phyloP scores from a whole-genome alignment of 2,888 invertebrate genomes.

The Tipula confusa region DNA sequence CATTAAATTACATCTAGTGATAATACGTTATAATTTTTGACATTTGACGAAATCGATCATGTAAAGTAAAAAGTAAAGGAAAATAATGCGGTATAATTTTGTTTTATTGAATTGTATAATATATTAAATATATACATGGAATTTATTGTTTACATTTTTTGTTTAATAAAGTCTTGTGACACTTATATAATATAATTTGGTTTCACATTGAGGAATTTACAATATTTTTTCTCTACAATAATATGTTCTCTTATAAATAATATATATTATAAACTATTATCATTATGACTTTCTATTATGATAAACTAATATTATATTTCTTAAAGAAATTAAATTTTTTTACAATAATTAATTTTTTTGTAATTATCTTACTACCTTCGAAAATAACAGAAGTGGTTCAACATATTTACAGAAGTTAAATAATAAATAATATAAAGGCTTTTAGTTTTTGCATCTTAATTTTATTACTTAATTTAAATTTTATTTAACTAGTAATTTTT shows the following conservation, averaged over 20 bases:
- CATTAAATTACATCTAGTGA: too few relatives aligned
- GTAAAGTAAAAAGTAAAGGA: too few relatives aligned
- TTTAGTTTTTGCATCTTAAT: background rate
- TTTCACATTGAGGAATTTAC: background rate
- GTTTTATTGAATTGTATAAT: constrained; percentile 13
- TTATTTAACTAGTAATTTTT: too few relatives aligned
- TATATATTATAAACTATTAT: background rate
- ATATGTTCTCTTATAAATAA: too few relatives aligned
- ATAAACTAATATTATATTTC: background rate
- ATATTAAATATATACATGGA: too few relatives aligned
- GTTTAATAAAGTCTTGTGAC: background rate
- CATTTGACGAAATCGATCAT: too few relatives aligned
- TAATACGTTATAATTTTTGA: too few relatives aligned
- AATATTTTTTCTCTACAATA: background rate
- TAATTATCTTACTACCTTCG: background rate
- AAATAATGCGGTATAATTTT: background rate
- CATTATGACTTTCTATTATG: too few relatives aligned
- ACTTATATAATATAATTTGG: background rate
- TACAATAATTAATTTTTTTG: background rate
- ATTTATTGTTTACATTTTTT: background rate
- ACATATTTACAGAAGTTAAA: background rate
- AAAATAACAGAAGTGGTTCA: background rate
- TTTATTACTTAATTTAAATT: background rate
- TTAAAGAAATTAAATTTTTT: background rate
- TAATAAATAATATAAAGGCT: background rate